Percentiles rank a stretch among this genome's conserved stretches.
Conservation (phyloP, 2,113 vertebrate genomes). For the Camelus dromedarius region DNA sequence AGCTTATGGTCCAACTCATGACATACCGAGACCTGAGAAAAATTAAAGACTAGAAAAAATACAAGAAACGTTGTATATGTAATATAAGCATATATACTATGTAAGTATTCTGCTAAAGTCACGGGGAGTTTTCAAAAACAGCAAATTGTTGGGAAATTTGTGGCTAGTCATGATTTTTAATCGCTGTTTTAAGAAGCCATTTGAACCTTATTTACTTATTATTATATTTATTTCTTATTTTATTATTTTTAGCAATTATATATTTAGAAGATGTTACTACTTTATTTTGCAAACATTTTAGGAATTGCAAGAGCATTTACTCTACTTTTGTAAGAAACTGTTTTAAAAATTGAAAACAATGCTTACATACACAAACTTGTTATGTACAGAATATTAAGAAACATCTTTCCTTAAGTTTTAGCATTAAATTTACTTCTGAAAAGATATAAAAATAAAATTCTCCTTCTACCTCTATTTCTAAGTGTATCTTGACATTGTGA, state of each 20-base stretch:
- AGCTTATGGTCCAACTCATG: background rate
- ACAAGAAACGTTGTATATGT: background rate
- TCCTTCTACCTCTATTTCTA: background rate
- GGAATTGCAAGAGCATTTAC: background rate
- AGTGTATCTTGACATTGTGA: background rate
- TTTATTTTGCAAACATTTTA: background rate
- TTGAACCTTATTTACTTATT: slow-evolving; percentile 9
- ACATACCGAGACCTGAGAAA: background rate
- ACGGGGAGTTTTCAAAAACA: background rate
- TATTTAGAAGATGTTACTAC: background rate
- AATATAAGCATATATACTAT: background rate
- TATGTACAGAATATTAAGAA: background rate
- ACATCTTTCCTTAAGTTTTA: background rate
- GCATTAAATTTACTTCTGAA: background rate
- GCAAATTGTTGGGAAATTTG: background rate
- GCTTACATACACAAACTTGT: background rate
- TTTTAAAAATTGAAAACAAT: background rate
- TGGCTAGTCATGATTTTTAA: background rate
- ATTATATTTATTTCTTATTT: background rate
- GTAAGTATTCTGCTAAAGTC: background rate
- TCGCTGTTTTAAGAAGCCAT: background rate
- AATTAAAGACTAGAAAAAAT: background rate
- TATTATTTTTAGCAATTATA: background rate
- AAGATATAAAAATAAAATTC: background rate
- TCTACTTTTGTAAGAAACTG: background rate